These are phyloP conservation scores for Caenorhabditis macrosperma DNA, from an alignment of 2,888 invertebrate species.

Conservation along the genomic window DNA sequence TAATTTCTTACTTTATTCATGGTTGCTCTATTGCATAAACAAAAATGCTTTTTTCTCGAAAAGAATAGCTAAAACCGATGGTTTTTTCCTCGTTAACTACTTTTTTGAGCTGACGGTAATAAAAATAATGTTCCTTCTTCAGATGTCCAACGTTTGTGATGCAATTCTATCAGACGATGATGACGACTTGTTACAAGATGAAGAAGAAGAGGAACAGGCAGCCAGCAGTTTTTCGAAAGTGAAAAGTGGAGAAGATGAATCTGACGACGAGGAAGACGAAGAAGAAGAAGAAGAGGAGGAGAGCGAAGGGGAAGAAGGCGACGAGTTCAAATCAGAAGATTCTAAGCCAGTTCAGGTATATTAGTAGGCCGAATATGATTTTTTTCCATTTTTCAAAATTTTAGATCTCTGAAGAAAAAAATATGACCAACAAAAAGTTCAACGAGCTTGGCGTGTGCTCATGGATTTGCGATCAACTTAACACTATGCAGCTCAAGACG, in stretches of 20 bases:
- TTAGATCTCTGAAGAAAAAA: slow-evolving; percentile 45
- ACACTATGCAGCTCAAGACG: slow-evolving; percentile 68
- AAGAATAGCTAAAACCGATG: no score
- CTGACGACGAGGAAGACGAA: slow-evolving; percentile 45
- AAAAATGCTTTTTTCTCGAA: background rate
- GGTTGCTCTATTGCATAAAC: slow-evolving; percentile 9
- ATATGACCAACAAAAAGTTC: slow-evolving; percentile 61
- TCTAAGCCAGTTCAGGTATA: slow-evolving; percentile 20
- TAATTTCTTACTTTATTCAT: background rate
- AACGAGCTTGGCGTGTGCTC: slow-evolving; percentile 69
- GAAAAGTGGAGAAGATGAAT: slow-evolving; percentile 13
- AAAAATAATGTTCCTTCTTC: background rate
- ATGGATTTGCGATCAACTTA: slow-evolving; percentile 76
- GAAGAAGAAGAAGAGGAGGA: slow-evolving; percentile 43
- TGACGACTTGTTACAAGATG: slow-evolving; percentile 30
- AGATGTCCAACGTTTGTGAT: slow-evolving; percentile 61
- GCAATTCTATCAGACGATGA: slow-evolving; percentile 61
- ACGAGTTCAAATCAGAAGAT: slow-evolving; percentile 32
- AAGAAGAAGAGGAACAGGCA: slow-evolving; percentile 31
- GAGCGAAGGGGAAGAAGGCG: slow-evolving; percentile 50
- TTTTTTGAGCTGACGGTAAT: background rate
- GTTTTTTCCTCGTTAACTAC: no score
- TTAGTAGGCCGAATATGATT: background rate
- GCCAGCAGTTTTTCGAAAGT: background rate
- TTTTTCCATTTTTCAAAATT: background rate